Conservation (phyloP, 2,888 invertebrate genomes). For the Ceraclea dissimilis region DNA sequence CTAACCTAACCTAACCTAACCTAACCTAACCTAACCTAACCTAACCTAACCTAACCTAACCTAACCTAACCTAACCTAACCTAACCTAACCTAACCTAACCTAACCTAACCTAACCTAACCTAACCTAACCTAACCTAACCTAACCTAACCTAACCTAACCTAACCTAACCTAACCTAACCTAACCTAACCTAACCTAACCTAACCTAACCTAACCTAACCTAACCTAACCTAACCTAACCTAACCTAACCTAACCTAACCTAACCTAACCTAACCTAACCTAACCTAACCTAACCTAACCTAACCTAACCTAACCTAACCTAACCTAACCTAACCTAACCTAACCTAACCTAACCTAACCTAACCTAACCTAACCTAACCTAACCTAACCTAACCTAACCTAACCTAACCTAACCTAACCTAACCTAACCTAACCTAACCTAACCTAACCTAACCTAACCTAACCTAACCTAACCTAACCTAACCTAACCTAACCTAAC, state of each 20-base stretch:
- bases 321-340: slow-evolving; percentile 9
- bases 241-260: slow-evolving; percentile 13
- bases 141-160: slow-evolving; percentile 12
- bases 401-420: slow-evolving; percentile 1
- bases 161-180: slow-evolving; percentile 24
- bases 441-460: not conserved
- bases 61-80: slow-evolving; percentile 25
- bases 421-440: slow-evolving; percentile 2
- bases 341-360: slow-evolving; percentile 2
- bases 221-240: slow-evolving; percentile 13
- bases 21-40: slow-evolving; percentile 24
- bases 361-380: slow-evolving; percentile 2
- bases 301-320: slow-evolving; percentile 11
- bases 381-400: slow-evolving; percentile 2
- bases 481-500: slow-evolving; percentile 2
- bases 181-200: slow-evolving; percentile 25
- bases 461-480: slow-evolving; percentile 2
- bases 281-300: slow-evolving; percentile 12
- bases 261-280: slow-evolving; percentile 12
- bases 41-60: slow-evolving; percentile 18
- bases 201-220: slow-evolving; percentile 24
- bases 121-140: slow-evolving; percentile 22
- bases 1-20: slow-evolving; percentile 25
- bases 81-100: slow-evolving; percentile 24
- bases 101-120: slow-evolving; percentile 24